Base-by-base conservation (phyloP, 2,888 invertebrate species). In the Lepidocyrtinus sp. region DNA sequence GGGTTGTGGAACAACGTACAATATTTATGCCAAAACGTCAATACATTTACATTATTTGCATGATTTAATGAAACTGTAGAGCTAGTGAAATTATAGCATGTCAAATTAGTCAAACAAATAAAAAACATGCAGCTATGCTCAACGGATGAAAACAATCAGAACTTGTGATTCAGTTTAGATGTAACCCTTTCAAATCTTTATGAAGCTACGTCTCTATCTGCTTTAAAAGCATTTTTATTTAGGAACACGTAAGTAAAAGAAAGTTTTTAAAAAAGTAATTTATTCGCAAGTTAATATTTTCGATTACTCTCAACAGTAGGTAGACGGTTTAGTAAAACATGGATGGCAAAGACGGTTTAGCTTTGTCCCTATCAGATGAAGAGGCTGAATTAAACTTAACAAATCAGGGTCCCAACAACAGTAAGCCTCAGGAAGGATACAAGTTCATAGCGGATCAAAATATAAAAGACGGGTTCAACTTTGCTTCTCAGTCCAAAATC, bases 341-440 rank as follows among this genome's bases (percentile, higher is more conserved):
- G 71, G 71, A 59, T 15, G 36, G 22, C 17, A 61, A 45, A 1
- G 71, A 71, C 2, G 15, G 36, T 1, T 24, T 71, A 2, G 71
- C 27, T 2, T 17, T 17, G 5, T 59, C 62, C 1, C 45, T 73
- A 2, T 73, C 73, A 0, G 73, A 73, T 22, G 73, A 73, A 22
- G 73, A 73, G 24, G 21, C 64, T 2, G 73, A 73, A 26, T 12
- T 27, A 3, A 19, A 22, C 12, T n/a, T 59, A 12, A 46, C 17
- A 2, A 2, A 24, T 64, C 25, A 24, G 17, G 19, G 21, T 17
- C 19, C 65, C 3, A 27, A n/a, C n/a, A n/a, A n/a, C n/a, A n/a
- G n/a, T n/a, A n/a, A n/a, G n/a, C n/a, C n/a, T n/a, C n/a, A 63
- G 2, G 1, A 63, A 15, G 72, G 63, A 2, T 73, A 50, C 64